Evolutionary conservation across 2,888 invertebrate genomes (phyloP), one percentile per base, ranked within the genome.

Genomic region (Pristionchus exspectatus): DNA sequence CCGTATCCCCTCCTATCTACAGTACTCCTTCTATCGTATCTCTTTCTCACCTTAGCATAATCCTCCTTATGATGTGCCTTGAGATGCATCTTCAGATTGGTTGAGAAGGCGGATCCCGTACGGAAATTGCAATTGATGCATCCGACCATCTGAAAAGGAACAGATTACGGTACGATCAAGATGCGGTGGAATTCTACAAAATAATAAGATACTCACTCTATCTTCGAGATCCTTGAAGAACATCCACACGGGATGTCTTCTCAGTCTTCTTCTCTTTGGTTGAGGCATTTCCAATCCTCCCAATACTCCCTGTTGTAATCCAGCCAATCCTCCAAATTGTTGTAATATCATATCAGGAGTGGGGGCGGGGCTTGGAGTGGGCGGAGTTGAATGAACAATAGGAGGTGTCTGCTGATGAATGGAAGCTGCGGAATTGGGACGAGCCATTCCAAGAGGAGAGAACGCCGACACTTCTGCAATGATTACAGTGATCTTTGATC

Each of bases 231-330:
- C 94, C 66, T 91, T 91, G 91, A 94, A 94, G 90, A 92, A 94
- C 90, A 93, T 92, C 94, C 94, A 94, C 14, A 94, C 94, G 12
- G 94, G 94, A 91, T 94, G 94, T 24, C 94, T 91, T 2, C 94
- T 89, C n/a, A 93, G 91, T 27, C 93, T 89, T 50, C 93, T 90
- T 54, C 94, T 88, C 87, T 93, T 94, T 72, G 93, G 93, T 77
- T 93, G 93, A 1, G 92, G 92, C 27, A 92, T 91, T 56, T 92
- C 93, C 88, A 91, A 91, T 72, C 92, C 90, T 24, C 63, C 86
- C 38, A 72, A 27, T 10, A 33, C 72, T 54, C 69, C 69, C 44
- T 87, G 44, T 50, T 87, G 87, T 50, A 87, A 18, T 12, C 66
- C 69, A 0, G 87, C 69, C 33, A 87, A 30, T 72, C 69, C 87